phyloP scores from a whole-genome alignment of 2,113 vertebrate species.

The Equus przewalskii region DNA sequence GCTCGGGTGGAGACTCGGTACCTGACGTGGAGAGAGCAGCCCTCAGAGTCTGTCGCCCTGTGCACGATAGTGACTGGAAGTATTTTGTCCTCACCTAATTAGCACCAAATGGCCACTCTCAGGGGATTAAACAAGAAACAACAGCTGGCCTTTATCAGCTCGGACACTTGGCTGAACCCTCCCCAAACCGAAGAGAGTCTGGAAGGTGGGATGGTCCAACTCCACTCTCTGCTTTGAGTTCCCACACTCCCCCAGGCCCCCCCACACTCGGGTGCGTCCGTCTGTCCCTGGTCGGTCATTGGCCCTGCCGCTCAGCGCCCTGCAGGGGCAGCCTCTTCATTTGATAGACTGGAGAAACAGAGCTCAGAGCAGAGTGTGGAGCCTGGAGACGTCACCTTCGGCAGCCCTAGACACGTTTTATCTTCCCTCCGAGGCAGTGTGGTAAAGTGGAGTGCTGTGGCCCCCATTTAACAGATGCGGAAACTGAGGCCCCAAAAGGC shows the following conservation, averaged over 20 bases:
- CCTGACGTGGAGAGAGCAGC: not conserved
- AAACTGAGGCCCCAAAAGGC: not conserved
- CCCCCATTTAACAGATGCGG: not conserved
- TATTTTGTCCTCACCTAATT: slow-evolving; percentile 40
- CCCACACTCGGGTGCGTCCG: not conserved
- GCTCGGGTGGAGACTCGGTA: too few species aligned
- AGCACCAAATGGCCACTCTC: not conserved
- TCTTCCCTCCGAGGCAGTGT: not conserved
- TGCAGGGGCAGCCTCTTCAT: not conserved
- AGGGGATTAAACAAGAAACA: not conserved
- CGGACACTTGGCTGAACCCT: not conserved
- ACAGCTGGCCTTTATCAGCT: not conserved
- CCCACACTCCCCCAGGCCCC: not conserved
- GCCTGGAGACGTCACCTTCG: not conserved
- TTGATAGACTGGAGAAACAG: not conserved
- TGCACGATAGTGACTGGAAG: slow-evolving; percentile 42
- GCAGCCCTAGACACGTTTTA: rapidly evolving
- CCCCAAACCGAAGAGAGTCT: not conserved
- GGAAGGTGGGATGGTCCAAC: not conserved
- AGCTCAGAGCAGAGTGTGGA: not conserved
- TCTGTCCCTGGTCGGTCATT: not conserved
- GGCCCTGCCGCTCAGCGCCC: too few species aligned
- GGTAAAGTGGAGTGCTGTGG: rapidly evolving
- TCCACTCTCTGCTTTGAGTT: not conserved
- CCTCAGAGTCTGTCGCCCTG: not conserved